Evolutionary conservation across 2,888 invertebrate species (phyloP), one percentile per base, ranked within the genome.

Genomic region (Hyposoter didymator): DNA sequence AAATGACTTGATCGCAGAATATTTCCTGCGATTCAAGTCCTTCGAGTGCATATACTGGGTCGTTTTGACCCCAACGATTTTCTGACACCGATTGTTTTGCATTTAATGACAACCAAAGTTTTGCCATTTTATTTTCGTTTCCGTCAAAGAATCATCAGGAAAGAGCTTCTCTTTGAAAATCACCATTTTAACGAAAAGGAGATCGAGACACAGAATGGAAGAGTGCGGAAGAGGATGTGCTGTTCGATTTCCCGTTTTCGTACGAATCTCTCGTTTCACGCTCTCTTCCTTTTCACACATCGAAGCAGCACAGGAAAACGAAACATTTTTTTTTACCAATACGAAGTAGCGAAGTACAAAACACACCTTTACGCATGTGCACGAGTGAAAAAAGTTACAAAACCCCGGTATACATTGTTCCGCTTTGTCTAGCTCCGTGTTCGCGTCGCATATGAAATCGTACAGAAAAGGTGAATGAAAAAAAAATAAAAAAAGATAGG

Each of bases 171-270:
- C 10, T 28, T 14, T 35, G 49, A n/a, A 1, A 62, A 64, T 64
- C n/a, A 59, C 45, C 10, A 64, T 69, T 66, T 66, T 66, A 14
- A 55, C 55, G 74, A 59, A 45, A 43, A 70, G 12, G 45, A 76
- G 72, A 22, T 47, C 49, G 59, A 67, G 55, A 81, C 39, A 75
- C 75, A 69, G 72, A 52, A 76, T 75, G 47, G 78, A 79, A 82
- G 64, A 74, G 78, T 49, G 81, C 84, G 81, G 83, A 84, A 81
- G 78, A 81, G 86, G 83, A 86, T 81, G 86, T 74, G 28, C 78
- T 78, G 75, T 78, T 81, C 47, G 59, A 45, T 83, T 78, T 73
- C 78, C 67, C 69, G 62, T 80, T 78, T 67, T 76, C 49, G 62
- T 52, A 52, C 78, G 81, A 70, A 88, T 79, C 72, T 79, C 64